phyloP scores from a whole-genome alignment of 2,888 invertebrate species.

The Geotrupes spiniger region DNA sequence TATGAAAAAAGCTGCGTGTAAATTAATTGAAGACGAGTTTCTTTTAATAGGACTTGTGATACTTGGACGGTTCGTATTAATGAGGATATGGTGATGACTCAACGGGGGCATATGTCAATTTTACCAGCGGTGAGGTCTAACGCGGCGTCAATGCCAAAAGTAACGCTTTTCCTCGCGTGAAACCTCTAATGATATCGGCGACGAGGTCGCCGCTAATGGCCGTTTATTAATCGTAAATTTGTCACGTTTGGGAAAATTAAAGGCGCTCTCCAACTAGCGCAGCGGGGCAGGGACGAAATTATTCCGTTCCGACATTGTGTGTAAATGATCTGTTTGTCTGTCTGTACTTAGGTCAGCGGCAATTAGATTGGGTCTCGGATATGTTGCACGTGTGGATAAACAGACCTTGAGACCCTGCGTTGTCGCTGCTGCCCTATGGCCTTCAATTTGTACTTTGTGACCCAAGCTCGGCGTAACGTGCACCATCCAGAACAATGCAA shows the following conservation, averaged over 20 bases:
- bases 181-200: not conserved
- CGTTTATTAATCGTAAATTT: not conserved
- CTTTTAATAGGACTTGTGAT: not conserved
- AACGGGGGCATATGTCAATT: conserved; percentile 5
- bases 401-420: conserved; percentile 21
- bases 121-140: not conserved
- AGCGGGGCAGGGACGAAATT: too few relatives aligned
- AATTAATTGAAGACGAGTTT: conserved; percentile 3
- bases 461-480: too few relatives aligned
- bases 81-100: conserved; percentile 5
- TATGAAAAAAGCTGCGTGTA: too few relatives aligned
- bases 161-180: not conserved
- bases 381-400: conserved; percentile 17
- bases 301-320: too few relatives aligned
- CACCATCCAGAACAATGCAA: not conserved
- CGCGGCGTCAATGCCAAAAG: conserved; percentile 1
- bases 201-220: not conserved
- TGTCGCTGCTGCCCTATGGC: conserved; percentile 19
- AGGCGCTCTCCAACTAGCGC: too few relatives aligned
- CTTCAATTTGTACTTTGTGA: conserved; percentile 26
- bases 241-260: not conserved
- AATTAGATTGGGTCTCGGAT: conserved; percentile 9
- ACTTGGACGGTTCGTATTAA: not conserved
- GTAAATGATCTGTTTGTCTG: too few relatives aligned
- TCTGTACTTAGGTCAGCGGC: conserved; percentile 1